Base-by-base conservation (phyloP, 1,140 invertebrate genomes). In the Mercenaria mercenaria region DNA sequence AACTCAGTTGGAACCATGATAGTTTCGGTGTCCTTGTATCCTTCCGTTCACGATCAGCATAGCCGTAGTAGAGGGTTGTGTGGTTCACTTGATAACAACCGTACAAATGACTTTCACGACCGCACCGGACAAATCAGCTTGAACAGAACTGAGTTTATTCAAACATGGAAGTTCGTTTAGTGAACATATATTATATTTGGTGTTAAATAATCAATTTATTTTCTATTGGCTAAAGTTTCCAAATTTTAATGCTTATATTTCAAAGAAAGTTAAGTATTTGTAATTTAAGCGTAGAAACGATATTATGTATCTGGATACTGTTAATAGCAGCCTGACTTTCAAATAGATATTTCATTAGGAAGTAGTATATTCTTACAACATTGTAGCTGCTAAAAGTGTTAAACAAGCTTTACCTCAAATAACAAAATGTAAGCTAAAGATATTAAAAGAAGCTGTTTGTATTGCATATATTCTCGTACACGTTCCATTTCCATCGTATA, bases 61-160 rank as follows among this genome's bases (percentile, higher is more conserved):
- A 67, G 82, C 26, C 34, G 43, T 18, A 85, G 64, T 52, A 72
- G 26, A 3, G 82, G 82, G 4, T 47, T 85, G 20, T 85, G 82
- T n/a, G n/a, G n/a, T n/a, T n/a, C n/a, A n/a, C n/a, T n/a, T n/a
- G n/a, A n/a, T n/a, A n/a, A n/a, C n/a, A n/a, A n/a, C n/a, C n/a
- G n/a, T n/a, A n/a, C n/a, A n/a, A n/a, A n/a, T n/a, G n/a, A n/a
- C n/a, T n/a, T n/a, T n/a, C n/a, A n/a, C n/a, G n/a, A n/a, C n/a
- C n/a, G n/a, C n/a, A n/a, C n/a, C n/a, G n/a, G n/a, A 56, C 23
- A 50, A 41, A 2, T n/a, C 15, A 29, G 3, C 8, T 43, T 29
- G 13, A 39, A 64, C 47, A 82, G 56, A 61, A 59, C 52, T 8
- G 52, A 59, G 1, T 82, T 82, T 82, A 82, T 82, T 20, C 32